Conservation (phyloP, 2,888 invertebrate genomes). For the Ferrisia virgata region DNA sequence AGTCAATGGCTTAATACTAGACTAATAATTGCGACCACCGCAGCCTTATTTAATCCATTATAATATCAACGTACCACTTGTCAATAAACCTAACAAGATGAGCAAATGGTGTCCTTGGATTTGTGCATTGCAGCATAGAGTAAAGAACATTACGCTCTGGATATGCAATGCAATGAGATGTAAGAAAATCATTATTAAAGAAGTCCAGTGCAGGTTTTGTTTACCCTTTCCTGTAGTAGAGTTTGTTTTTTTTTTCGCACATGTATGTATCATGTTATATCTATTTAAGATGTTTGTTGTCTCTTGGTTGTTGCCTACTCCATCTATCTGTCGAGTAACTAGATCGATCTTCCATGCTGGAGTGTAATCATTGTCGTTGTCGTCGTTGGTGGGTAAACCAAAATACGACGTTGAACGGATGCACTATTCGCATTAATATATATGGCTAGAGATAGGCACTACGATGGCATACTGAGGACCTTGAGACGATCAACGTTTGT, state of each 20-base stretch:
- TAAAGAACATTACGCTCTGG: neutral
- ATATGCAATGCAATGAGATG: neutral
- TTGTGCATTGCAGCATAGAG: neutral
- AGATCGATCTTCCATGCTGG: neutral
- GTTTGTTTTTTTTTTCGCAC: neutral
- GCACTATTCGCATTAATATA: neutral
- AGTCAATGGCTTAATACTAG: neutral
- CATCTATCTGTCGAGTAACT: neutral
- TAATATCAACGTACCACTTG: neutral
- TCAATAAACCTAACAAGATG: neutral
- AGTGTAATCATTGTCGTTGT: neutral
- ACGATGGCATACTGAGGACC: neutral
- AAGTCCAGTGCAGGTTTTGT: neutral
- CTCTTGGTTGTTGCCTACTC: too few relatives aligned
- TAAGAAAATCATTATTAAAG: neutral
- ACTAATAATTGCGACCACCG: neutral
- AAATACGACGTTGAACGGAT: constrained; percentile 8
- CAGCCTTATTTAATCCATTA: constrained; percentile 1
- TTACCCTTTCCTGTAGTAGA: too few relatives aligned
- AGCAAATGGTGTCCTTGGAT: neutral
- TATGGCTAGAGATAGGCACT: too few relatives aligned
- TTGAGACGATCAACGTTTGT: constrained; percentile 11
- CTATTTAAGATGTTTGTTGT: neutral
- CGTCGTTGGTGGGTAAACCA: constrained; percentile 10
- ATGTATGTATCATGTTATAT: neutral